phyloP scores from a whole-genome alignment of 2,113 vertebrate species.

The Asarcornis scutulata region DNA sequence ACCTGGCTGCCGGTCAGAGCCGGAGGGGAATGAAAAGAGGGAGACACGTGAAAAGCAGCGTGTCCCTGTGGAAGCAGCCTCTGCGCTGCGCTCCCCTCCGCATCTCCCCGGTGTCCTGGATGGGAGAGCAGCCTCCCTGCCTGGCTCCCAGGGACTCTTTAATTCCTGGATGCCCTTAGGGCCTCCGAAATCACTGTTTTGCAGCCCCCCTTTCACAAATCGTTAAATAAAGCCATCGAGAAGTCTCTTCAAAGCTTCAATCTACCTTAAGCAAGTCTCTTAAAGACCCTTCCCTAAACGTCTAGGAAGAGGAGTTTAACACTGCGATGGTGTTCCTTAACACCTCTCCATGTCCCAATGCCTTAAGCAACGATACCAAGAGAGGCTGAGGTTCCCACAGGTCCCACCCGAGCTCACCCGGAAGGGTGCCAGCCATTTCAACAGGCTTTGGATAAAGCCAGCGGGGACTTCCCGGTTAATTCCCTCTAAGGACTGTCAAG shows the following conservation, averaged over 20 bases:
- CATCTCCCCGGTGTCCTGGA: background rate
- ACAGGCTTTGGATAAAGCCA: slow-evolving; percentile 3
- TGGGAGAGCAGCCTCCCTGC: background rate
- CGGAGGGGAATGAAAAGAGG: background rate
- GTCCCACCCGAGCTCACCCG: background rate
- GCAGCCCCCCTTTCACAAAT: background rate
- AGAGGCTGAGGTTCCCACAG: background rate
- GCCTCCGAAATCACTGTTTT: background rate
- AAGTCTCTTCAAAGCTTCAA: background rate
- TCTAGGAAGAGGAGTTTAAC: background rate
- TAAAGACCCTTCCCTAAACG: background rate
- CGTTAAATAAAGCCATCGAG: background rate
- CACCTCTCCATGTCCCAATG: background rate
- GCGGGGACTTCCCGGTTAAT: background rate
- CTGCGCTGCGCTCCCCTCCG: background rate
- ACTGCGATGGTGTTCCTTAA: background rate
- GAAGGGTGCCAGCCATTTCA: background rate
- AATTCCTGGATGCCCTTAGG: background rate
- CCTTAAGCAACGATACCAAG: background rate
- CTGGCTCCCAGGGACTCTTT: background rate
- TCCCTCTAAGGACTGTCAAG: background rate
- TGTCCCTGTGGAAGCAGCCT: background rate
- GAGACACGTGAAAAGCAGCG: background rate
- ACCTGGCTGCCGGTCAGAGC: background rate
- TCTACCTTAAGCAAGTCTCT: background rate